These are phyloP conservation scores for Chloebia gouldiae DNA, from an alignment of 2,113 vertebrate genomes.

Conservation along the genomic window DNA sequence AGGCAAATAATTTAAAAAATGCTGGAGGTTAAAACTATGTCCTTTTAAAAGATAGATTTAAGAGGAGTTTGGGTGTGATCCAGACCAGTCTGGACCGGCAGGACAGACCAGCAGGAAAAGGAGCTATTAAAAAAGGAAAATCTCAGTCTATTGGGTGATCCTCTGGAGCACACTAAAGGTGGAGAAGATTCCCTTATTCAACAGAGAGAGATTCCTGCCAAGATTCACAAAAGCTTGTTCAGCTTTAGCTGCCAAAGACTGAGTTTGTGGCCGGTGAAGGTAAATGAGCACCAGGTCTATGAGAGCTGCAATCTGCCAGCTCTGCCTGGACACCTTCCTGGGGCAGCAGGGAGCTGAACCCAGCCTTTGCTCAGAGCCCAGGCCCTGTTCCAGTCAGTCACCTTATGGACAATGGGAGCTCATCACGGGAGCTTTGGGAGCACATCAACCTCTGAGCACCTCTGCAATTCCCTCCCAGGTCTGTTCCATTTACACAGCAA, in stretches of 20 bases:
- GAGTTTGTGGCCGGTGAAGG: neutral
- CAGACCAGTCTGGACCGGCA: neutral
- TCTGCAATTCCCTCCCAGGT: neutral
- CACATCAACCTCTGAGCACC: neutral
- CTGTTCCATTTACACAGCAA: neutral
- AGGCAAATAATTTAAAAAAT: neutral
- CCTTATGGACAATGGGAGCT: neutral
- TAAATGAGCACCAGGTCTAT: neutral
- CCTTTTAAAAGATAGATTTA: neutral
- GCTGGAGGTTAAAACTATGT: neutral
- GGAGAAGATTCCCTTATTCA: neutral
- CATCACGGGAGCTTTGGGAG: neutral
- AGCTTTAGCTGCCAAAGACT: neutral
- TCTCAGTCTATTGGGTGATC: neutral
- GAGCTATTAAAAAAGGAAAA: neutral
- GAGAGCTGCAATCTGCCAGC: neutral
- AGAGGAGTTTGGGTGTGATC: neutral
- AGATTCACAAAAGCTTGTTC: neutral
- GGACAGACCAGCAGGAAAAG: neutral
- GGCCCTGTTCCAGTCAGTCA: neutral
- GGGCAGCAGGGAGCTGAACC: neutral
- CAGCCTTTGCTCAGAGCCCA: neutral
- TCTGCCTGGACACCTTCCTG: neutral
- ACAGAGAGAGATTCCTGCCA: neutral
- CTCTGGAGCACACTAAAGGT: neutral